Evolutionary conservation across 2,888 invertebrate species (phyloP).

Genomic region (Vanessa cardui): DNA sequence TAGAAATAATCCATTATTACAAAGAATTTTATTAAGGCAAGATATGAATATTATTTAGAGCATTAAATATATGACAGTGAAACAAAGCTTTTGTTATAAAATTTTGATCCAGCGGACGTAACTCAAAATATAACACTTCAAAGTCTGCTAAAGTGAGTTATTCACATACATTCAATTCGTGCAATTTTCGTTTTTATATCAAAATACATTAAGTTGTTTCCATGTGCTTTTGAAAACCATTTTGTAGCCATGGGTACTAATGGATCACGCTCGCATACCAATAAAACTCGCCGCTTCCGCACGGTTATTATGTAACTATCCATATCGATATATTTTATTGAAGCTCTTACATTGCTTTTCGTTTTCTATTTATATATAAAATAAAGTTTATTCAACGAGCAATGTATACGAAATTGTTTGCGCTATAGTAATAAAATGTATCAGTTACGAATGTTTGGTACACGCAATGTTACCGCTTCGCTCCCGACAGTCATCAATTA

Average conservation of each 20-base stretch:
- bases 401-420: conserved; percentile 12
- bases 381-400: background rate
- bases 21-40: too few relatives aligned
- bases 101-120: background rate
- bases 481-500: conserved; percentile 60
- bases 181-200: conserved; percentile 16
- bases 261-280: conserved; percentile 42
- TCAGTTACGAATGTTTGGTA: conserved; percentile 16
- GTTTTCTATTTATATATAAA: background rate
- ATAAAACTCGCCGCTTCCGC: conserved; percentile 42
- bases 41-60: too few relatives aligned
- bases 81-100: too few relatives aligned
- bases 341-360: conserved; percentile 17
- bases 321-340: background rate
- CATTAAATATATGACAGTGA: too few relatives aligned
- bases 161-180: background rate
- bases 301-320: conserved; percentile 28
- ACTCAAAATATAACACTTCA: conserved; percentile 4
- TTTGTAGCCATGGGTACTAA: conserved; percentile 38
- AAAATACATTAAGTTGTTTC: conserved; percentile 12
- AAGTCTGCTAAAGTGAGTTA: conserved; percentile 4
- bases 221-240: conserved; percentile 19
- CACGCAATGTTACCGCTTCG: conserved; percentile 31
- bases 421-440: background rate
- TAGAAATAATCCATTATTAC: too few relatives aligned